These are phyloP conservation scores for Drosophila bocqueti DNA, from an alignment of 1,140 invertebrate species.

Conservation along the genomic window DNA sequence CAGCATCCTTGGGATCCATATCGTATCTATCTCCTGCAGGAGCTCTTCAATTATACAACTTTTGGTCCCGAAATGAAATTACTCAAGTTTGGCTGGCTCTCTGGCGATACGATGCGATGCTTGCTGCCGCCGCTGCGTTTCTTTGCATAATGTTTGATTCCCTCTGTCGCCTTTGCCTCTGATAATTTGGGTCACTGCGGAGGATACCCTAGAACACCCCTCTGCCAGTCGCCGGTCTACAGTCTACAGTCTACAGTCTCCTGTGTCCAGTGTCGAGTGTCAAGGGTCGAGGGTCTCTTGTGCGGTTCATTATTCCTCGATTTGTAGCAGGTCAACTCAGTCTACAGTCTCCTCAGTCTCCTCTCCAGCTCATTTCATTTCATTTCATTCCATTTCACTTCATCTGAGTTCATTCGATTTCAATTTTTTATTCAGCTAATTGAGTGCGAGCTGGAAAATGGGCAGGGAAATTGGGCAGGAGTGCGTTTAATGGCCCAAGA, in stretches of 20 bases:
- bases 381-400: constrained; percentile 12
- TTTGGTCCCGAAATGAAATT: constrained; percentile 61
- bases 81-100: constrained; percentile 27
- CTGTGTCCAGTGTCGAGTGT: not conserved
- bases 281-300: constrained; percentile 11
- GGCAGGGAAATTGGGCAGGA: constrained; percentile 22
- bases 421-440: constrained; percentile 48
- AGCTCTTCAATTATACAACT: constrained; percentile 67
- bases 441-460: constrained; percentile 48
- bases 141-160: constrained; percentile 44
- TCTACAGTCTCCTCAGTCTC: not conserved
- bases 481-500: constrained; percentile 55
- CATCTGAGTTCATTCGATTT: constrained; percentile 21
- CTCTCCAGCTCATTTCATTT: constrained; percentile 15
- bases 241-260: not conserved
- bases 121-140: constrained; percentile 1
- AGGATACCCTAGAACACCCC: not conserved
- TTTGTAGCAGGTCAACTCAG: constrained; percentile 49
- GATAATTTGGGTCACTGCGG: constrained; percentile 55
- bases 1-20: constrained; percentile 5
- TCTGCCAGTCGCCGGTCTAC: not conserved
- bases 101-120: not conserved
- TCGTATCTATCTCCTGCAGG: constrained; percentile 24
- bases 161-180: constrained; percentile 8
- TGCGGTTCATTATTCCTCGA: constrained; percentile 61